Conservation (phyloP, 2,888 invertebrate genomes). For the Drosophila phalerata region DNA sequence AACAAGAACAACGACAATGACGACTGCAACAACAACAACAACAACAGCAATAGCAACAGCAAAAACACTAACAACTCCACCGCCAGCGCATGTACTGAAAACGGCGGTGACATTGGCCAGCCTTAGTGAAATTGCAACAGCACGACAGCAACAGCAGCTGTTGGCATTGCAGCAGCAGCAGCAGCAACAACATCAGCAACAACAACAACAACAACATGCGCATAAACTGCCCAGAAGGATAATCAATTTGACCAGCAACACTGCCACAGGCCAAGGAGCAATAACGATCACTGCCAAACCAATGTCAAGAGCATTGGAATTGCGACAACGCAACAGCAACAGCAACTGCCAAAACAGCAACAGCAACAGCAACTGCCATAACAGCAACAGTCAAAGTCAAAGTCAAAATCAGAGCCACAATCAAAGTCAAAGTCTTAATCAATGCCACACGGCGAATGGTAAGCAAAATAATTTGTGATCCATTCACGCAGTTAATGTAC, state of each 20-base stretch:
- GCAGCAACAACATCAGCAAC: slow-evolving; percentile 48
- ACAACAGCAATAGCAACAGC: slow-evolving; percentile 35
- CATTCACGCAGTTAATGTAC: slow-evolving; percentile 43
- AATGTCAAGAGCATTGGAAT: slow-evolving; percentile 33
- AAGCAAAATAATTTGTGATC: slow-evolving; percentile 65
- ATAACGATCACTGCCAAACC: slow-evolving; percentile 56
- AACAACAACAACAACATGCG: slow-evolving; percentile 61
- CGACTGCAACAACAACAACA: slow-evolving; percentile 64
- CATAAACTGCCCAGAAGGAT: slow-evolving; percentile 72
- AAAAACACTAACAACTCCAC: slow-evolving; percentile 64
- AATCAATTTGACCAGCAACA: slow-evolving; percentile 67
- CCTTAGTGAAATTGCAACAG: slow-evolving; percentile 82
- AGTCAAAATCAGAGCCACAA: slow-evolving; percentile 26
- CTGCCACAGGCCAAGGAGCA: slow-evolving; percentile 47
- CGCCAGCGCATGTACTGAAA: slow-evolving; percentile 81
- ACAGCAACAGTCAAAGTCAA: slow-evolving; percentile 16
- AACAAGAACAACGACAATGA: slow-evolving; percentile 36
- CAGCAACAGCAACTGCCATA: slow-evolving; percentile 20
- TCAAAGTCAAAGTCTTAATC: slow-evolving; percentile 22
- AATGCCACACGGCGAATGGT: slow-evolving; percentile 62
- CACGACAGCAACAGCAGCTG: slow-evolving; percentile 72
- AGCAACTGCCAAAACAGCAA: slow-evolving; percentile 26
- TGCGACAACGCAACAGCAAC: slow-evolving; percentile 42
- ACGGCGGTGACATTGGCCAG: slow-evolving; percentile 82
- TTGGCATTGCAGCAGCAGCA: slow-evolving; percentile 38